Evolutionary conservation across 2,888 invertebrate species (phyloP).

Genomic region (Ormyrus thymus): DNA sequence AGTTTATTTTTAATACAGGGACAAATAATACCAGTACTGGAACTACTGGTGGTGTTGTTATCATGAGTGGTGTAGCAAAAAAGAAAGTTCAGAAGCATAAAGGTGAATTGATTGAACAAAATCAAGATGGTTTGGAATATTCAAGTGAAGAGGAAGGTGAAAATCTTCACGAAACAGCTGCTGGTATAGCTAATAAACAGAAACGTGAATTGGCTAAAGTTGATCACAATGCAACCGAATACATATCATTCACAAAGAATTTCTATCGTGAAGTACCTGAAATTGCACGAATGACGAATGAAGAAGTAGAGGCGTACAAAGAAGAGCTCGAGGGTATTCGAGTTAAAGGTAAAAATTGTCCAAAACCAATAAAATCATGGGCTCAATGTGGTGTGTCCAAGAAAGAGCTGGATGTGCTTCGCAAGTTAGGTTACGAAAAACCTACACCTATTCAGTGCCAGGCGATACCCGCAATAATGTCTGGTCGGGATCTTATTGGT

Average conservation of each 20-base stretch:
- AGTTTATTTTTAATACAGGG: slow-evolving; percentile 21
- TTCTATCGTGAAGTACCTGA: slow-evolving; percentile 99
- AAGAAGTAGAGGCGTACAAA: slow-evolving; percentile 90
- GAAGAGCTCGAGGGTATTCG: slow-evolving; percentile 95
- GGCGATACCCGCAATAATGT: slow-evolving; percentile 98
- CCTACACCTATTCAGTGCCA: slow-evolving; percentile 99
- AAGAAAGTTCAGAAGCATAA: slow-evolving; percentile 87
- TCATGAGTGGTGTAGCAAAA: slow-evolving; percentile 90
- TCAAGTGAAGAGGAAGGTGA: slow-evolving; percentile 98
- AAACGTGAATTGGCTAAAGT: slow-evolving; percentile 94
- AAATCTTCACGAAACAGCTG: slow-evolving; percentile 93
- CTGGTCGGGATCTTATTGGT: slow-evolving; percentile 96
- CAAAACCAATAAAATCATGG: slow-evolving; percentile 96
- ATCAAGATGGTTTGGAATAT: slow-evolving; percentile 98
- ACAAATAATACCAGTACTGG: slow-evolving; percentile 50
- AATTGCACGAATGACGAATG: slow-evolving; percentile 91
- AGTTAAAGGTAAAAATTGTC: slow-evolving; percentile 97
- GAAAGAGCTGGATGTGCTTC: slow-evolving; percentile 94
- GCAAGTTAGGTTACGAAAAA: slow-evolving; percentile 93
- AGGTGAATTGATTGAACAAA: slow-evolving; percentile 99
- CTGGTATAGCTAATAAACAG: slow-evolving; percentile 91
- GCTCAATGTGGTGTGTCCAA: slow-evolving; percentile 98
- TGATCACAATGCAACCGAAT: slow-evolving; percentile 91
- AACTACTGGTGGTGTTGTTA: slow-evolving; percentile 80
- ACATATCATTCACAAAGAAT: slow-evolving; percentile 92